phyloP scores from a whole-genome alignment of 2,888 invertebrate genomes.

The Drosophila tripunctata region DNA sequence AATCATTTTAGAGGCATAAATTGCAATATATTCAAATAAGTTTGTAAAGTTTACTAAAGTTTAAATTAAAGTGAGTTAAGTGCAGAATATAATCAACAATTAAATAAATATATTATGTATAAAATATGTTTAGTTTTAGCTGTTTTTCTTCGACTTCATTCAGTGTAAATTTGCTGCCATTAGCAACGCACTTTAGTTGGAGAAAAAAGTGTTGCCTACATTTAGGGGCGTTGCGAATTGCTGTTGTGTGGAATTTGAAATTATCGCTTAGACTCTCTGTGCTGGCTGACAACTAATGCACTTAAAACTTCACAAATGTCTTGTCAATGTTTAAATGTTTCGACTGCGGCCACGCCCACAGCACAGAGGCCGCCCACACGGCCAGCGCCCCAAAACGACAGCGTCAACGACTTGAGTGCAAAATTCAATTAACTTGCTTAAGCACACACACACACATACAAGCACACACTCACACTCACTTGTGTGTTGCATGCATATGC shows the following conservation, averaged over 20 bases:
- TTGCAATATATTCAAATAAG: neutral
- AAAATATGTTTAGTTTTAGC: too few species aligned
- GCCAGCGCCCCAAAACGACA: constrained; percentile 43
- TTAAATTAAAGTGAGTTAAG: too few species aligned
- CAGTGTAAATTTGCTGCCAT: too few species aligned
- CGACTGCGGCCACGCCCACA: constrained; percentile 52
- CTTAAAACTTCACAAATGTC: constrained; percentile 79
- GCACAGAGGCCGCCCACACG: constrained; percentile 24
- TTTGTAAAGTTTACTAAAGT: neutral
- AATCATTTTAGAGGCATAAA: neutral
- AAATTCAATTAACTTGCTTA: constrained; percentile 82
- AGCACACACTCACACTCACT: constrained; percentile 15
- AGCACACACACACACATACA: constrained; percentile 44
- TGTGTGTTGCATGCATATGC: constrained; percentile 30
- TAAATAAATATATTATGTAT: too few species aligned
- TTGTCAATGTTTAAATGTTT: constrained; percentile 75
- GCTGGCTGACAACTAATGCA: constrained; percentile 74
- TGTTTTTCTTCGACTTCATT: too few species aligned
- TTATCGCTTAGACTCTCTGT: constrained; percentile 48
- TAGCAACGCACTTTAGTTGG: too few species aligned
- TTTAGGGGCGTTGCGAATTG: constrained; percentile 31
- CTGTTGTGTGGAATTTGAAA: constrained; percentile 31
- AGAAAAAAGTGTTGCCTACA: constrained; percentile 38
- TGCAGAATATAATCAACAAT: too few species aligned
- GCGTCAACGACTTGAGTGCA: constrained; percentile 74